Conservation (phyloP, 2,888 invertebrate species). For the Melanostoma mellinum region DNA sequence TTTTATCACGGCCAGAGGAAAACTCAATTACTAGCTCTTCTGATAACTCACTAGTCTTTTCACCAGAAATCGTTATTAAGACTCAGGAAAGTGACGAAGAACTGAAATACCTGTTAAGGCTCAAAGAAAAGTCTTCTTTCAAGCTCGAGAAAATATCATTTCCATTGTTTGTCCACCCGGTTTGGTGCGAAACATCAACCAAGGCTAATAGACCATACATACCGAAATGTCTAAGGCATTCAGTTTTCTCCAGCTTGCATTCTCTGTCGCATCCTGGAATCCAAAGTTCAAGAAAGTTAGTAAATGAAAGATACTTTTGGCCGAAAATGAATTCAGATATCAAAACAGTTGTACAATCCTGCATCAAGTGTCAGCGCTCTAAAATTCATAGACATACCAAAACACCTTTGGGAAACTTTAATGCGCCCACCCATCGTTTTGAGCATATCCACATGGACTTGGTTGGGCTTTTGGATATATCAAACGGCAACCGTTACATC, state of each 20-base stretch:
- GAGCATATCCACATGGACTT: constrained; percentile 77
- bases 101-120: not conserved
- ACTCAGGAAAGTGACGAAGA: constrained; percentile 4
- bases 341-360: not conserved
- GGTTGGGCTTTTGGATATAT: constrained; percentile 79
- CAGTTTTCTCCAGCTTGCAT: constrained; percentile 2
- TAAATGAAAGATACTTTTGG: constrained; percentile 25
- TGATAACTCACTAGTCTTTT: not conserved
- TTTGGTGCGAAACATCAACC: constrained; percentile 27
- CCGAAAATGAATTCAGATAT: constrained; percentile 20
- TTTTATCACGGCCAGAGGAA: constrained; percentile 20
- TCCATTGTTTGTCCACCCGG: not conserved
- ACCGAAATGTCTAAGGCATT: constrained; percentile 16
- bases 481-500: constrained; percentile 75
- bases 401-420: not conserved
- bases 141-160: constrained; percentile 8
- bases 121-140: constrained; percentile 5
- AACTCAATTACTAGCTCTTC: not conserved
- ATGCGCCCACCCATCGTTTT: not conserved
- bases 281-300: constrained; percentile 6
- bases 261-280: constrained; percentile 24
- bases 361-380: constrained; percentile 5
- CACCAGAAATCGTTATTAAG: constrained; percentile 11
- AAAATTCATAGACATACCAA: not conserved
- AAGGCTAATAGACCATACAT: constrained; percentile 5